Conservation (phyloP, 2,797 vertebrate species). For the Oreochromis grahami region DNA sequence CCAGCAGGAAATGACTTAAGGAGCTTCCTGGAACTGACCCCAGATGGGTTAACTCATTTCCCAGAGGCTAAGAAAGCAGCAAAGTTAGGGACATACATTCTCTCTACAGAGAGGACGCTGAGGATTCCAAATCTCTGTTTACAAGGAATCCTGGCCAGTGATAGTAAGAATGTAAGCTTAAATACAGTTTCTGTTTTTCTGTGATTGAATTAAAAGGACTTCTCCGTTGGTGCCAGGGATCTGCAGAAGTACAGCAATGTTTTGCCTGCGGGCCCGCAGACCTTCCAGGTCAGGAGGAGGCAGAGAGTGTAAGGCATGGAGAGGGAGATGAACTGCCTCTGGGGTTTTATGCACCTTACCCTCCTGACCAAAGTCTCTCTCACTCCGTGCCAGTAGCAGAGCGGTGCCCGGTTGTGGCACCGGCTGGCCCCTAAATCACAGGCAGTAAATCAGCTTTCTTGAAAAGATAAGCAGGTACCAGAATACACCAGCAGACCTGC, state of each 20-base stretch:
- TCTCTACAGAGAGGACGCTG: background rate
- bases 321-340: slow-evolving; percentile 7
- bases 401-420: slow-evolving; percentile 27
- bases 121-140: slow-evolving; percentile 48
- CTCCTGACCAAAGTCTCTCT: background rate
- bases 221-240: slow-evolving; percentile 40
- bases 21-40: slow-evolving; percentile 53
- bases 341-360: slow-evolving; percentile 3
- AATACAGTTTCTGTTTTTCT: slow-evolving; percentile 21
- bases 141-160: slow-evolving; percentile 29
- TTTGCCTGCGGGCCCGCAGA: slow-evolving; percentile 25
- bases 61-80: slow-evolving; percentile 15
- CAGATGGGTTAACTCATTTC: slow-evolving; percentile 63
- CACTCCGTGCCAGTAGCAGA: background rate
- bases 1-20: slow-evolving; percentile 69
- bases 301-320: background rate
- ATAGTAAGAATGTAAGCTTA: slow-evolving; percentile 37
- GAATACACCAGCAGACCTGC: slow-evolving; percentile 48
- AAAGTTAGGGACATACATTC: slow-evolving; percentile 11
- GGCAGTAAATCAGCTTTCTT: slow-evolving; percentile 20
- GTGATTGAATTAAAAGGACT: slow-evolving; percentile 21
- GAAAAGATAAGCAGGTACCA: slow-evolving; percentile 28
- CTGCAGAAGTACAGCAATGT: slow-evolving; percentile 47
- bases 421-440: slow-evolving; percentile 33
- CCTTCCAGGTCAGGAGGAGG: slow-evolving; percentile 18